Evolutionary conservation across 2,797 vertebrate species (phyloP).

Genomic region (Artibeus lituratus): DNA sequence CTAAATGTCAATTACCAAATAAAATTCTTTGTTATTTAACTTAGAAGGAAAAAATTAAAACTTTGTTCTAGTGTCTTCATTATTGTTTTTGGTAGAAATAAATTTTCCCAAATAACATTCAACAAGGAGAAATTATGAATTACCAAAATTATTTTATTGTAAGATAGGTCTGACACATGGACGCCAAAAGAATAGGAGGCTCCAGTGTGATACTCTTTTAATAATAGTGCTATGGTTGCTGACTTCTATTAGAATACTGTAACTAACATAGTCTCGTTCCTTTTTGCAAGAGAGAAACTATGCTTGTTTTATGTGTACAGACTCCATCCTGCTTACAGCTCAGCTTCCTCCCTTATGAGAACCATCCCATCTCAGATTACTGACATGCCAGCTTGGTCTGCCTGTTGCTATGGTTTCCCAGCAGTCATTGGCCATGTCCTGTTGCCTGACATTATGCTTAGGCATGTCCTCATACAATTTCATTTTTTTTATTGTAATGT

Average conservation of each 20-base stretch:
- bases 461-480: constrained; percentile 50
- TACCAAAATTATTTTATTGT: neutral
- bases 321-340: neutral
- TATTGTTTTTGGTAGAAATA: neutral
- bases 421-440: constrained; percentile 40
- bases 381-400: constrained; percentile 5
- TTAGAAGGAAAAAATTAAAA: neutral
- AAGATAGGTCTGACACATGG: neutral
- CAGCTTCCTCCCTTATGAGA: neutral
- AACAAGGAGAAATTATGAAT: neutral
- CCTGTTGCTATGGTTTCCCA: constrained; percentile 71
- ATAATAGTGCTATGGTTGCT: neutral
- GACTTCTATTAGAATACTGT: neutral
- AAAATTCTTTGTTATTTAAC: neutral
- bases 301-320: neutral
- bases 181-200: neutral
- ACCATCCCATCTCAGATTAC: neutral
- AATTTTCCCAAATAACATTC: neutral
- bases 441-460: constrained; percentile 61
- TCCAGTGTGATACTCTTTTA: neutral
- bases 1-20: neutral
- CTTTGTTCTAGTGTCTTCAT: neutral
- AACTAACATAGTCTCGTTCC: neutral
- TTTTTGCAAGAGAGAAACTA: neutral
- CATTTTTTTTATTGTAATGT: constrained; percentile 33